These are phyloP conservation scores for Melitaea athalia DNA, from an alignment of 2,888 invertebrate genomes.

Conservation along the genomic window DNA sequence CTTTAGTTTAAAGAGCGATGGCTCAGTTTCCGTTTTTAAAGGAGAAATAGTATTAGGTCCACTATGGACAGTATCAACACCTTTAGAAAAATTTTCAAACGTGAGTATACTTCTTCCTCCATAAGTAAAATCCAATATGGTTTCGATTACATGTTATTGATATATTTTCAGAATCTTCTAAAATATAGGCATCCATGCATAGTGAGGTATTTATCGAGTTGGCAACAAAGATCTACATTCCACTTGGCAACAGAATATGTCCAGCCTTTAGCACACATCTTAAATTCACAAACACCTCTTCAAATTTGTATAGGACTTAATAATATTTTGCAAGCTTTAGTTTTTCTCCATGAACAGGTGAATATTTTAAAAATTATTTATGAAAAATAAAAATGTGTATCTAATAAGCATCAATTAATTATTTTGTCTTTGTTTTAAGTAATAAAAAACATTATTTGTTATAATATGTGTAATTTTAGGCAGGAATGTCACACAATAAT, in stretches of 20 bases:
- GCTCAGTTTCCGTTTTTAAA: conserved; percentile 88
- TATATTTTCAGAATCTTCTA: conserved; percentile 87
- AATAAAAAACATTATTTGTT: not conserved
- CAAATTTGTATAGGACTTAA: conserved; percentile 93
- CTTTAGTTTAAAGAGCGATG: conserved; percentile 79
- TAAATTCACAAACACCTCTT: conserved; percentile 86
- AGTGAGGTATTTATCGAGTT: conserved; percentile 90
- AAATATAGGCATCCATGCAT: conserved; percentile 94
- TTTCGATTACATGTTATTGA: not conserved
- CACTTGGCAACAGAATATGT: conserved; percentile 92
- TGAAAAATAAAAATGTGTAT: not conserved
- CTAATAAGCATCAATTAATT: not conserved
- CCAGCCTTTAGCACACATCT: conserved; percentile 86
- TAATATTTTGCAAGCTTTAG: conserved; percentile 89
- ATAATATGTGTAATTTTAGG: conserved; percentile 68
- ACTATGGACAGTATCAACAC: conserved; percentile 84
- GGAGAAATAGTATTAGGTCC: conserved; percentile 86
- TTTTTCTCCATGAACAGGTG: conserved; percentile 91
- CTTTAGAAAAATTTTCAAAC: conserved; percentile 89
- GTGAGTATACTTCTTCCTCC: conserved; percentile 65
- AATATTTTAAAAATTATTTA: conserved; percentile 33
- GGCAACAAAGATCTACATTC: conserved; percentile 88
- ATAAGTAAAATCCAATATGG: not conserved
- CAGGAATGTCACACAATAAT: conserved; percentile 91
- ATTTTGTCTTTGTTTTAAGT: no score